Conservation (phyloP, 2,888 invertebrate species). For the Rhingia rostrata region DNA sequence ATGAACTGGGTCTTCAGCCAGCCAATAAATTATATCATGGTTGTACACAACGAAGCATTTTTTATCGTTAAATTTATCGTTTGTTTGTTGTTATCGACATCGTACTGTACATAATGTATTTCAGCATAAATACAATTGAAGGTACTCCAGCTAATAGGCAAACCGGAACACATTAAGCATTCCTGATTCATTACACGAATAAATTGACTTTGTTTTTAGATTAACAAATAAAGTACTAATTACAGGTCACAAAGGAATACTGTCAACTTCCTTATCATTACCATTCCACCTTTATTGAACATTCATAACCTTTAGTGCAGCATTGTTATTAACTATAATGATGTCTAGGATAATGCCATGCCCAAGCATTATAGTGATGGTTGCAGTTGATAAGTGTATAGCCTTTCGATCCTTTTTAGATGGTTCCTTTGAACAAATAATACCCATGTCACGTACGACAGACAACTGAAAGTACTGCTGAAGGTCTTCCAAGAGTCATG, state of each 20-base stretch:
- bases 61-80: too few species aligned
- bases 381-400: conserved; percentile 2
- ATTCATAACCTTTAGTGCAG: too few species aligned
- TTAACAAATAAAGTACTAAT: not conserved
- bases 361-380: conserved; percentile 22
- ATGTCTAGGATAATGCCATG: not conserved
- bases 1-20: too few species aligned
- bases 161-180: too few species aligned
- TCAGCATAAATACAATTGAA: too few species aligned
- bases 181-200: too few species aligned
- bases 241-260: not conserved
- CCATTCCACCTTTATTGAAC: not conserved
- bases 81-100: too few species aligned
- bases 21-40: too few species aligned
- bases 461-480: conserved; percentile 36
- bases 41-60: too few species aligned
- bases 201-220: not conserved
- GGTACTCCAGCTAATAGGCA: too few species aligned
- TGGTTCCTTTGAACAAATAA: conserved; percentile 37
- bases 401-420: conserved; percentile 18
- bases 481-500: conserved; percentile 35
- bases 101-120: too few species aligned
- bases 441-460: conserved; percentile 34
- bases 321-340: conserved; percentile 29
- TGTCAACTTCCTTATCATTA: not conserved